phyloP scores from a whole-genome alignment of 1,140 invertebrate species.

The Leptopilina clavipes region DNA sequence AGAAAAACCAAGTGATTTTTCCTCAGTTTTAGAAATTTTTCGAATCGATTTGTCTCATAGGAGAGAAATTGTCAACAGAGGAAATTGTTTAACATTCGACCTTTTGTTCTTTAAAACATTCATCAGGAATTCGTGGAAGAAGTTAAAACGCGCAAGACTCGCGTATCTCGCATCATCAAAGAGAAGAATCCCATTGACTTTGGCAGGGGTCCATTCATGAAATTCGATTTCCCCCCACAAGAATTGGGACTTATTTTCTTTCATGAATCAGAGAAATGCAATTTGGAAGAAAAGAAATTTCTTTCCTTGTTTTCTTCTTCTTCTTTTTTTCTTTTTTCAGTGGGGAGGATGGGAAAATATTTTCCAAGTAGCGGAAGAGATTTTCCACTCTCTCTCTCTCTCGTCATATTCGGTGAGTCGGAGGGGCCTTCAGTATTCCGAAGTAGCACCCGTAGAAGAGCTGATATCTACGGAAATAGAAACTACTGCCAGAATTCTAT shows the following conservation, averaged over 20 bases:
- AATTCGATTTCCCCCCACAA: background rate
- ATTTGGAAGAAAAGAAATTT: background rate
- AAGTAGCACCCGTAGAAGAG: constrained; percentile 49
- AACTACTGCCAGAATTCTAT: constrained; percentile 68
- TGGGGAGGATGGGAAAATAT: no score
- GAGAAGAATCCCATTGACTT: constrained; percentile 17
- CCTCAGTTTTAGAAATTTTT: no score
- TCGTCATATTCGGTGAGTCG: constrained; percentile 37
- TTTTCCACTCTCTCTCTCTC: background rate
- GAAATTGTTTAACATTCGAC: background rate
- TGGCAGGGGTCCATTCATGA: constrained; percentile 7
- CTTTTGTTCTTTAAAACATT: background rate
- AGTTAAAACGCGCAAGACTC: constrained; percentile 9
- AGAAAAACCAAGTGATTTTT: no score
- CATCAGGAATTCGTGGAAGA: background rate
- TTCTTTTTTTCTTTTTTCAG: no score
- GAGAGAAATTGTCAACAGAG: no score
- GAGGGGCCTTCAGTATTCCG: constrained; percentile 49
- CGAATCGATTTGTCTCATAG: no score
- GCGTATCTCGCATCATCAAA: background rate
- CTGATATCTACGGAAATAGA: constrained; percentile 72
- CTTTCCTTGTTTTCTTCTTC: background rate
- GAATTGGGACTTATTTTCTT: background rate
- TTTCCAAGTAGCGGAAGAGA: background rate
- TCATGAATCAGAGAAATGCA: no score